Conservation (phyloP, 2,888 invertebrate species). For the Athalia rosae region DNA sequence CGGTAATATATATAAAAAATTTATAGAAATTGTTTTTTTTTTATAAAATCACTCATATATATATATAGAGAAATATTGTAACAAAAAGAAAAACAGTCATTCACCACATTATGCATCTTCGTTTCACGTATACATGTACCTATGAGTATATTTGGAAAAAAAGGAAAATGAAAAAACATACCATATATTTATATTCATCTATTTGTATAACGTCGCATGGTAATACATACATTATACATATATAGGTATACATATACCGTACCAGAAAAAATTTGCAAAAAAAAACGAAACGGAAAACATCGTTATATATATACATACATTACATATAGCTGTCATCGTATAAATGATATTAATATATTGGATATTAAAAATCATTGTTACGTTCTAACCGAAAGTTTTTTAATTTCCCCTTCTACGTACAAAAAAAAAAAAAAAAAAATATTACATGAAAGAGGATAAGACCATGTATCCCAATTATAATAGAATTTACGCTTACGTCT, state of each 20-base stretch:
- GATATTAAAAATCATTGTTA: constrained; percentile 37
- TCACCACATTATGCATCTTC: too few relatives aligned
- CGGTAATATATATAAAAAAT: too few relatives aligned
- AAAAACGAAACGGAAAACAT: not conserved
- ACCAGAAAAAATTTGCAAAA: not conserved
- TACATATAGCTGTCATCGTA: constrained; percentile 25
- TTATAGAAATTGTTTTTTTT: too few relatives aligned
- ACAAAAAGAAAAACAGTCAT: too few relatives aligned
- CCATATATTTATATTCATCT: not conserved
- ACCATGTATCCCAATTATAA: too few relatives aligned
- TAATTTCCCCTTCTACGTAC: not conserved
- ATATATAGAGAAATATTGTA: too few relatives aligned
- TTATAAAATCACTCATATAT: too few relatives aligned
- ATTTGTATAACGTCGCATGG: not conserved
- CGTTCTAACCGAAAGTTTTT: constrained; percentile 5
- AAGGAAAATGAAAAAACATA: not conserved
- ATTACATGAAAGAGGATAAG: too few relatives aligned
- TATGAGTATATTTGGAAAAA: constrained; percentile 48
- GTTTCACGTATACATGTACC: constrained; percentile 57
- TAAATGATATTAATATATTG: constrained; percentile 7
- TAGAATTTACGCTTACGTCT: too few relatives aligned
- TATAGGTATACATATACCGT: not conserved
- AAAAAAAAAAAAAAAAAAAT: too few relatives aligned
- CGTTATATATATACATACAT: constrained; percentile 10
- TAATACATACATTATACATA: not conserved